These are phyloP conservation scores for Monodelphis domestica DNA, from an alignment of 2,797 vertebrate genomes.

Conservation along the genomic window DNA sequence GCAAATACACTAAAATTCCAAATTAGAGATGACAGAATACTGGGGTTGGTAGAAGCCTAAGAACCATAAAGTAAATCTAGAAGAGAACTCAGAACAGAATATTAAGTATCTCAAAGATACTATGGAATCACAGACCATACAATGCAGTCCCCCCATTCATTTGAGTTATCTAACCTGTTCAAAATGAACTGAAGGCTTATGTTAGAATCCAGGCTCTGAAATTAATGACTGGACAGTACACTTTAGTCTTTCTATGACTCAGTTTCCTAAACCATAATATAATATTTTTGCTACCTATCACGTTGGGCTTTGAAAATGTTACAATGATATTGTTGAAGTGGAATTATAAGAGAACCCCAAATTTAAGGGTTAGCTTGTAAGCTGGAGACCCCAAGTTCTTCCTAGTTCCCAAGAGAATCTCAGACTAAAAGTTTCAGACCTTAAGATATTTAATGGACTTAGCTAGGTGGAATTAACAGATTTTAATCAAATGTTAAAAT, in stretches of 20 bases:
- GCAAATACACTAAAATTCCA: neutral
- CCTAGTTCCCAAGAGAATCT: too few relatives aligned
- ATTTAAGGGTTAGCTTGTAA: too few relatives aligned
- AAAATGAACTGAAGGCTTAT: neutral
- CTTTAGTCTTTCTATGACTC: neutral
- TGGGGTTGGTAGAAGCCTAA: neutral
- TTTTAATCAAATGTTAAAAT: too few relatives aligned
- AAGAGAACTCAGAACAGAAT: neutral
- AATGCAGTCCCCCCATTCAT: neutral
- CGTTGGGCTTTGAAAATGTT: neutral
- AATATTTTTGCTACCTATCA: neutral
- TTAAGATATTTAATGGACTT: too few relatives aligned
- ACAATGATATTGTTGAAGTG: too few relatives aligned
- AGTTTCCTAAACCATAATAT: neutral
- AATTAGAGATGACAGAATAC: neutral
- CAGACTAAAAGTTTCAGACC: too few relatives aligned
- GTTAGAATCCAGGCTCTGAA: neutral
- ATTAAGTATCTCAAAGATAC: neutral
- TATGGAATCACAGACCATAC: neutral
- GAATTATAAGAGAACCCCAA: too few relatives aligned
- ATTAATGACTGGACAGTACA: neutral
- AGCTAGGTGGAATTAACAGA: too few relatives aligned
- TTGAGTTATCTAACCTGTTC: neutral
- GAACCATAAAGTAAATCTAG: neutral
- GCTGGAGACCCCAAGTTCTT: too few relatives aligned